phyloP scores from a whole-genome alignment of 2,888 invertebrate species.

The Noctua janthina region DNA sequence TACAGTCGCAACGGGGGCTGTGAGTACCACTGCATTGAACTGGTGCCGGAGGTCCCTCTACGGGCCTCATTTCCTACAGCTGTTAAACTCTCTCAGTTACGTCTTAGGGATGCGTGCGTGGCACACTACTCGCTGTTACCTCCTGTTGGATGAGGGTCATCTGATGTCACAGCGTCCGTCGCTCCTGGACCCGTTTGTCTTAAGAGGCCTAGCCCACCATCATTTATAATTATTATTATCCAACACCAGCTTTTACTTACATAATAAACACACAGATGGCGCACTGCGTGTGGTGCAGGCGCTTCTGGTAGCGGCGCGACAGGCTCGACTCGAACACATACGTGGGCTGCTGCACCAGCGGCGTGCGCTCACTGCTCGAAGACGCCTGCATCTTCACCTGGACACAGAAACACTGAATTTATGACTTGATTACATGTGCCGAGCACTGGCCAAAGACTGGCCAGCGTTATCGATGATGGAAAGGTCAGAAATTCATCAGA shows the following conservation, averaged over 20 bases:
- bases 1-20: not conserved
- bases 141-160: not conserved
- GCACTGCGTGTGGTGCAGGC: conserved; percentile 92
- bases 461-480: not conserved
- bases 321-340: conserved; percentile 89
- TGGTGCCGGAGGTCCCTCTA: not conserved
- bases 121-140: not conserved
- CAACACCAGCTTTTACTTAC: conserved; percentile 88
- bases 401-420: not conserved
- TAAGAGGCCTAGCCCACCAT: not conserved
- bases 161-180: not conserved
- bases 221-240: not conserved
- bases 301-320: conserved; percentile 86
- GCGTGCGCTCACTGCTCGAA: conserved; percentile 87
- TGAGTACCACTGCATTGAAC: not conserved
- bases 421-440: not conserved
- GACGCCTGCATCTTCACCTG: conserved; percentile 79
- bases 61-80: not conserved
- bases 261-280: conserved; percentile 92
- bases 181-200: not conserved
- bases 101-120: not conserved
- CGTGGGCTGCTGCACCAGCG: conserved; percentile 88
- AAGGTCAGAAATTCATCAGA: not conserved
- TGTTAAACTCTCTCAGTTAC: not conserved
- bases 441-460: not conserved